Conservation (phyloP, 2,113 vertebrate genomes). For the Coreoperca whiteheadi region DNA sequence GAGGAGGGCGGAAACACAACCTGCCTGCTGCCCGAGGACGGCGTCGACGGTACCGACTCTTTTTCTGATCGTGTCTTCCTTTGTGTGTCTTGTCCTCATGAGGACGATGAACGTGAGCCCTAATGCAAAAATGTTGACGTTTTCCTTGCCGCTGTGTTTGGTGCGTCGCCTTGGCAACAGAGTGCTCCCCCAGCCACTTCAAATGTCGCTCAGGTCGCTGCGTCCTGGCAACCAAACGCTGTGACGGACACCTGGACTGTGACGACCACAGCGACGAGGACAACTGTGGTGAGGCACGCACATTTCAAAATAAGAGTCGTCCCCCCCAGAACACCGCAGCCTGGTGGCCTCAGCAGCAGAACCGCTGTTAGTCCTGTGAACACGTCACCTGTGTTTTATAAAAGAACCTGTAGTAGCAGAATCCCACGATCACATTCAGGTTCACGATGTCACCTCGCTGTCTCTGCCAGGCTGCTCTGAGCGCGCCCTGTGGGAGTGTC, state of each 20-base stretch:
- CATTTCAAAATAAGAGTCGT: slow-evolving; percentile 21
- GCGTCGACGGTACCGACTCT: slow-evolving; percentile 87
- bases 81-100: too few relatives aligned
- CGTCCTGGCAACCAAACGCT: slow-evolving; percentile 91
- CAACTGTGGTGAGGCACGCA: slow-evolving; percentile 88
- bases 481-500: slow-evolving; percentile 95
- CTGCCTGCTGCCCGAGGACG: slow-evolving; percentile 91
- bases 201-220: slow-evolving; percentile 93
- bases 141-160: slow-evolving; percentile 6
- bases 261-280: slow-evolving; percentile 97
- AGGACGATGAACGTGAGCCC: too few relatives aligned
- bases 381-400: too few relatives aligned
- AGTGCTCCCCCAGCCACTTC: slow-evolving; percentile 97
- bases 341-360: too few relatives aligned
- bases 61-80: too few relatives aligned
- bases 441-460: not conserved
- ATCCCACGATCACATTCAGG: too few relatives aligned
- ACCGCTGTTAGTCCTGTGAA: too few relatives aligned
- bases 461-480: slow-evolving; percentile 89
- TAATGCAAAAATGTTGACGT: not conserved
- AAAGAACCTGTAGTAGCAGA: too few relatives aligned
- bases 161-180: slow-evolving; percentile 80
- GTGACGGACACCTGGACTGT: slow-evolving; percentile 94
- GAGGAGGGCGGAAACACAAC: slow-evolving; percentile 88
- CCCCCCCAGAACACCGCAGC: too few relatives aligned